A percentile compares a stretch with the other conserved stretches of the same genome.
Evolutionary conservation across 1,140 invertebrate species (phyloP).

Genomic region (Luehdorfia chinensis): DNA sequence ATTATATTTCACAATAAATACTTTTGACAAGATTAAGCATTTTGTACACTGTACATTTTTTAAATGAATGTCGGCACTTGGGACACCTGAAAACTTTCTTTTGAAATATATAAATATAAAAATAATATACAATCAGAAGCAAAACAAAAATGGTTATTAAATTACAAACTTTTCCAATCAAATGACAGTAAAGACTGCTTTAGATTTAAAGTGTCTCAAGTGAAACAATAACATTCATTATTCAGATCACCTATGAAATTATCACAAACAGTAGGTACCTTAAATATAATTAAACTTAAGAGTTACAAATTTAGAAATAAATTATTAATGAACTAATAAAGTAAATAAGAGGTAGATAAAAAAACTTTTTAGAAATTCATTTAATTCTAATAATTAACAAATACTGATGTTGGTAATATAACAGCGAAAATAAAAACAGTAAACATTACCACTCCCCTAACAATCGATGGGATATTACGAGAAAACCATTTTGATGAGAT

Average conservation of each 20-base stretch:
- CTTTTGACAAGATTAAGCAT: slow-evolving; percentile 69
- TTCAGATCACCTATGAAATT: slow-evolving; percentile 33
- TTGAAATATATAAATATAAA: too few species aligned
- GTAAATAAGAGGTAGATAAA: slow-evolving; percentile 71
- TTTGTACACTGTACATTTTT: slow-evolving; percentile 60
- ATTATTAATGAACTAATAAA: slow-evolving; percentile 58
- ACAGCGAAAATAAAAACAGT: slow-evolving; percentile 22
- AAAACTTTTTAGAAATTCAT: slow-evolving; percentile 62
- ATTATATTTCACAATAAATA: slow-evolving; percentile 73
- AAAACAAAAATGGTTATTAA: neutral
- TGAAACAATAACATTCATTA: slow-evolving; percentile 11
- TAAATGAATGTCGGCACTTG: slow-evolving; percentile 5
- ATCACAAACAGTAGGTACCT: slow-evolving; percentile 43
- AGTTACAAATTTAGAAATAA: slow-evolving; percentile 54
- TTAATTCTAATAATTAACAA: slow-evolving; percentile 56
- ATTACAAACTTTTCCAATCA: too few species aligned
- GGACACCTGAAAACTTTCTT: neutral
- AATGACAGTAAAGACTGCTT: neutral
- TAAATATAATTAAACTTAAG: slow-evolving; percentile 31
- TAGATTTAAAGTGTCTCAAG: slow-evolving; percentile 6
- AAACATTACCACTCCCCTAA: slow-evolving; percentile 7
- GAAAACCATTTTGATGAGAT: neutral
- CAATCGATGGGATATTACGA: slow-evolving; percentile 11
- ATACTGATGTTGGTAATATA: slow-evolving; percentile 69
- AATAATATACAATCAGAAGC: neutral